Conservation (phyloP, 2,888 invertebrate species). For the Epinotia brunnichana region DNA sequence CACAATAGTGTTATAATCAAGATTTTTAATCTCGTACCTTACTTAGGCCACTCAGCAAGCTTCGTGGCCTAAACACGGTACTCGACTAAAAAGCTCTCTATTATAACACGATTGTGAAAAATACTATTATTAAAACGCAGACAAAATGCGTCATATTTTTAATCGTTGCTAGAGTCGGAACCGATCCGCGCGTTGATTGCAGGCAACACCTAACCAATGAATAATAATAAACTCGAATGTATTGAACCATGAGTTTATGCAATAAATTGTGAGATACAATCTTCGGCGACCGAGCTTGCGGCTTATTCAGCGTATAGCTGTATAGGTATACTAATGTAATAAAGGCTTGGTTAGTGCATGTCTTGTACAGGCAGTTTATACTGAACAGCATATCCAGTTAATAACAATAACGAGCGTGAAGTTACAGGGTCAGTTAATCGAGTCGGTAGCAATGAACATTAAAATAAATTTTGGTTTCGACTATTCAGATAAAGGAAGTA, state of each 20-base stretch:
- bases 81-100: too few relatives aligned
- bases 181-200: conserved; percentile 34
- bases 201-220: conserved; percentile 40
- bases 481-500: too few relatives aligned
- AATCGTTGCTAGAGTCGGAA: conserved; percentile 12
- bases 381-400: not conserved
- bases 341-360: conserved; percentile 22
- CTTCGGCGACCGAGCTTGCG: conserved; percentile 22
- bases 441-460: not conserved
- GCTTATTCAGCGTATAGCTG: conserved; percentile 20
- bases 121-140: conserved; percentile 13
- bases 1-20: too few relatives aligned
- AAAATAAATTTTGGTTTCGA: not conserved
- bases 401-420: not conserved
- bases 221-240: conserved; percentile 42
- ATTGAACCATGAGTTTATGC: conserved; percentile 43
- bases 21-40: too few relatives aligned
- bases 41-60: too few relatives aligned
- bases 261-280: conserved; percentile 44
- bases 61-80: too few relatives aligned
- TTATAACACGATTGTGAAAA: too few relatives aligned
- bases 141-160: conserved; percentile 25
- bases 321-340: conserved; percentile 22
- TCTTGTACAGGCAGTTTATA: conserved; percentile 2
- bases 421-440: not conserved